Percentiles rank a stretch among this genome's conserved stretches.
Conservation (phyloP, 1,140 invertebrate genomes). For the Bombus terrestris region DNA sequence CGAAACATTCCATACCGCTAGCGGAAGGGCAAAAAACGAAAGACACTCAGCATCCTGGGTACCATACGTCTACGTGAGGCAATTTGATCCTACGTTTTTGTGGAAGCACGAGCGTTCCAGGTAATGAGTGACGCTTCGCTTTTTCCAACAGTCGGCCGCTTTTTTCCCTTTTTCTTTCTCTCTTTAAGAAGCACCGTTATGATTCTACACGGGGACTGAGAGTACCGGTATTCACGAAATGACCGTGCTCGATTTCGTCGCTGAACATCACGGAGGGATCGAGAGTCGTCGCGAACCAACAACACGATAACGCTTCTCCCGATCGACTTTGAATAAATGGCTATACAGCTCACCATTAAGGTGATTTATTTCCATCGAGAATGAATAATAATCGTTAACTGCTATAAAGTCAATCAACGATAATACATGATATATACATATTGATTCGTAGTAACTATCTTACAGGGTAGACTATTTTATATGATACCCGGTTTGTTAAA, state of each 20-base stretch:
- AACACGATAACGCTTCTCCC: background rate
- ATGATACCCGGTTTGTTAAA: background rate
- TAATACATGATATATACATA: background rate
- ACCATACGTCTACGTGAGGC: conserved; percentile 50
- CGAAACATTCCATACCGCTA: conserved; percentile 58
- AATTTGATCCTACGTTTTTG: conserved; percentile 64
- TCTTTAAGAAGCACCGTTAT: conserved; percentile 52
- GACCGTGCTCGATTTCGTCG: conserved; percentile 33
- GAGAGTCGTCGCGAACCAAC: background rate
- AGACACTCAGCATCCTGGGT: conserved; percentile 28
- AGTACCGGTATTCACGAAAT: conserved; percentile 53
- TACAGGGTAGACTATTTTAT: background rate
- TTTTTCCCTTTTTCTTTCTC: conserved; percentile 31
- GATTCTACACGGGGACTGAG: conserved; percentile 4
- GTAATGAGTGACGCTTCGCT: conserved; percentile 61
- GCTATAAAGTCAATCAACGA: background rate
- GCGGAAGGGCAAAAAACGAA: conserved; percentile 22
- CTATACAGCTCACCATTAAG: background rate
- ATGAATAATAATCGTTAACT: background rate
- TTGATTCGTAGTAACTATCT: background rate
- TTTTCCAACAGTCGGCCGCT: conserved; percentile 29
- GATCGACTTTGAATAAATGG: background rate
- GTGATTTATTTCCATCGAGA: background rate
- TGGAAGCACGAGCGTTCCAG: conserved; percentile 57
- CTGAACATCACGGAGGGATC: too few species aligned